A percentile compares a stretch with the other conserved stretches of the same genome.
These are phyloP conservation scores for Vidua chalybeata DNA, from an alignment of 2,113 vertebrate genomes.

Conservation along the genomic window DNA sequence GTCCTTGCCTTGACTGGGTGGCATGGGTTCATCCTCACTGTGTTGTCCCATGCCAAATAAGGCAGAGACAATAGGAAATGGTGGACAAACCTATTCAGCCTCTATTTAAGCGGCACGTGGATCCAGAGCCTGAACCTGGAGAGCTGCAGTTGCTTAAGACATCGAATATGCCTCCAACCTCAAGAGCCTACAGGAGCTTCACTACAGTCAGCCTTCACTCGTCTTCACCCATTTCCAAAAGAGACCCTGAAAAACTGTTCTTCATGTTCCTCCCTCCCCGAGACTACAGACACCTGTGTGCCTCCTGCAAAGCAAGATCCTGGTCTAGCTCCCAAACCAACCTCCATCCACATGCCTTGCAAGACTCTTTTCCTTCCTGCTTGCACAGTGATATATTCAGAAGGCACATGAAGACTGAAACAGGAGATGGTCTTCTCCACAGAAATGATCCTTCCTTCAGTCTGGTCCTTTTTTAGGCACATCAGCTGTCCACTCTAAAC, in stretches of 20 bases:
- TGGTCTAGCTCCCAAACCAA: not conserved
- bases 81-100: not conserved
- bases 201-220: not conserved
- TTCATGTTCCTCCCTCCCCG: not conserved
- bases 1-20: not conserved
- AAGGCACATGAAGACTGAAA: not conserved
- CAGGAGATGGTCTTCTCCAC: not conserved
- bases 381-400: not conserved
- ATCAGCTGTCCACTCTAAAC: not conserved
- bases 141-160: not conserved
- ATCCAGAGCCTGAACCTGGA: not conserved
- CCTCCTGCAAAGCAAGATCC: not conserved
- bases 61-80: not conserved
- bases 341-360: not conserved
- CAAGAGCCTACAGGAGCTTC: not conserved
- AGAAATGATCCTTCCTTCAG: not conserved
- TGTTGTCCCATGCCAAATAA: accelerated
- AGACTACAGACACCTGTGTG: not conserved
- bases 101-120: not conserved
- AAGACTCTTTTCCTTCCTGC: not conserved
- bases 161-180: not conserved
- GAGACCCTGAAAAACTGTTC: not conserved
- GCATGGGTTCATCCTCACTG: not conserved
- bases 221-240: not conserved
- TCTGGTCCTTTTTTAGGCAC: not conserved